phyloP scores from a whole-genome alignment of 1,140 invertebrate genomes.

The Halesus radiatus region DNA sequence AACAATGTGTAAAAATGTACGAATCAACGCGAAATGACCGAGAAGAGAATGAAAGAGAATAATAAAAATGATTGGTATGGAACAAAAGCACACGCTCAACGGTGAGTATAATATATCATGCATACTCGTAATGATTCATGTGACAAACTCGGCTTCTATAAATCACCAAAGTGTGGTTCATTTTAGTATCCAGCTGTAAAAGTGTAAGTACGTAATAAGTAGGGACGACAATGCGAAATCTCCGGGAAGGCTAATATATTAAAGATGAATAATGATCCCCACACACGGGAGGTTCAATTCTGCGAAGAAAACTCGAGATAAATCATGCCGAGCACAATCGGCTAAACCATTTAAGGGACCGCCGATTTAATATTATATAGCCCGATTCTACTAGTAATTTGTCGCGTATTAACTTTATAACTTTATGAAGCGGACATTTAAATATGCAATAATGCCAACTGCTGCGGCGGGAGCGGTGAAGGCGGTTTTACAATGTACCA shows the following conservation, averaged over 20 bases:
- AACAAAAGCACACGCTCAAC: too few relatives aligned
- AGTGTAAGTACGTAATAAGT: conserved; percentile 6
- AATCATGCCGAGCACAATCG: conserved; percentile 43
- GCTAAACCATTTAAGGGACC: conserved; percentile 49
- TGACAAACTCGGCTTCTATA: not conserved
- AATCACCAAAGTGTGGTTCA: not conserved
- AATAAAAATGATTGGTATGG: too few relatives aligned
- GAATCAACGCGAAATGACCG: too few relatives aligned
- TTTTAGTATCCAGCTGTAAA: conserved; percentile 3
- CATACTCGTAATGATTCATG: not conserved
- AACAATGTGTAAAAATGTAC: too few relatives aligned
- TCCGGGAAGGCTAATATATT: conserved; percentile 49
- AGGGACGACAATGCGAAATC: conserved; percentile 6
- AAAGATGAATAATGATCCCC: conserved; percentile 51
- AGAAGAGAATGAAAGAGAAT: too few relatives aligned
- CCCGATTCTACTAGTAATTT: conserved; percentile 31
- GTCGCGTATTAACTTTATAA: conserved; percentile 18
- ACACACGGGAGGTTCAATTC: conserved; percentile 49
- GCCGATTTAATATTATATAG: conserved; percentile 38
- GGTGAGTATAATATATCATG: too few relatives aligned
- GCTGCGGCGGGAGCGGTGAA: not conserved
- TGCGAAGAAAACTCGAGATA: conserved; percentile 42
- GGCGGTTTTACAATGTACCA: not conserved
- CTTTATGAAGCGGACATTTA: conserved; percentile 12
- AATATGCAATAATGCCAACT: conserved; percentile 3